phyloP scores from a whole-genome alignment of 1,140 invertebrate species.

The Rhagoletis zephyria region DNA sequence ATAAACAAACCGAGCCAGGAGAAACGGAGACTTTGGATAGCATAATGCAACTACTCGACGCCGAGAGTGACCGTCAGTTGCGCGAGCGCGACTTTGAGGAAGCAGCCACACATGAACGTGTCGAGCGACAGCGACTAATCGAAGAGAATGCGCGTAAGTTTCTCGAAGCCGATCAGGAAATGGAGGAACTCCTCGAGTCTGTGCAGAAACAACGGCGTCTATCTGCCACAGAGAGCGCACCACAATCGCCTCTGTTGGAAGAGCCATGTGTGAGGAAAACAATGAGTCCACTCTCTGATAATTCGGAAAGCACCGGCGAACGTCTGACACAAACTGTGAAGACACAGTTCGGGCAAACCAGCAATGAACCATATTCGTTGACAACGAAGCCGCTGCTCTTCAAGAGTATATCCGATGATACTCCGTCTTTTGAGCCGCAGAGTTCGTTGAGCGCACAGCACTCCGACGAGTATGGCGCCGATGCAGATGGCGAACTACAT shows the following conservation, averaged over 20 bases:
- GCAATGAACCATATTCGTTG: conserved; percentile 59
- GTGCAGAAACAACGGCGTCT: conserved; percentile 37
- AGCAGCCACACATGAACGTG: conserved; percentile 56
- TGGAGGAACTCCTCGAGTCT: conserved; percentile 62
- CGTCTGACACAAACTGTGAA: conserved; percentile 65
- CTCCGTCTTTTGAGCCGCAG: conserved; percentile 67
- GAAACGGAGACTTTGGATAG: conserved; percentile 18
- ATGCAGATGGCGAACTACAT: background rate
- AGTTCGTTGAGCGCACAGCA: conserved; percentile 69
- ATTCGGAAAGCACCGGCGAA: background rate
- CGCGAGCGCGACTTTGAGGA: conserved; percentile 65
- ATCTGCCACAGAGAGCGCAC: conserved; percentile 60
- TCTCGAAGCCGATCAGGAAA: conserved; percentile 70
- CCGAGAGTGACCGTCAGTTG: conserved; percentile 59
- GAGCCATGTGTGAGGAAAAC: conserved; percentile 63
- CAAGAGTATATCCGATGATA: conserved; percentile 68
- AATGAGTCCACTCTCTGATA: background rate
- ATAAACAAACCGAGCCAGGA: background rate
- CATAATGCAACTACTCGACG: conserved; percentile 27
- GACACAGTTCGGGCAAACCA: conserved; percentile 65
- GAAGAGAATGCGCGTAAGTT: conserved; percentile 69
- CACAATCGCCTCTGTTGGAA: conserved; percentile 63
- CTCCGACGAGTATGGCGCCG: conserved; percentile 58
- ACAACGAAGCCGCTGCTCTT: conserved; percentile 65
- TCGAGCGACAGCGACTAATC: conserved; percentile 65